Evolutionary conservation across 2,113 vertebrate species (phyloP).

Genomic region (Smithornis capensis): DNA sequence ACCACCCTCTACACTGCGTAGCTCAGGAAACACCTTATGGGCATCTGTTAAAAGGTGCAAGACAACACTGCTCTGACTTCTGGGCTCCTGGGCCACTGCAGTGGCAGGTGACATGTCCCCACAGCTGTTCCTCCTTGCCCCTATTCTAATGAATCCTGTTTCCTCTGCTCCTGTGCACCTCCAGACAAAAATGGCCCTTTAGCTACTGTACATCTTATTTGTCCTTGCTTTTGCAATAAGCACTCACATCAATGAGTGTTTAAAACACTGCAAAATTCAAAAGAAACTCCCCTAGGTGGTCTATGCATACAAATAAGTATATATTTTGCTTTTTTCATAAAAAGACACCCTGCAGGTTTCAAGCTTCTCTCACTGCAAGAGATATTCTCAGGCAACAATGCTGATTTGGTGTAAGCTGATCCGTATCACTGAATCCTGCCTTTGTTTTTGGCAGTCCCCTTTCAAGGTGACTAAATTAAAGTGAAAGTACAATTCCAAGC

Average conservation of each 20-base stretch:
- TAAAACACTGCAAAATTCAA: constrained; percentile 67
- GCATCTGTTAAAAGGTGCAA: neutral
- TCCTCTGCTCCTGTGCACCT: neutral
- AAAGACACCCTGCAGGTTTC: constrained; percentile 69
- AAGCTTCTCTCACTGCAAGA: constrained; percentile 56
- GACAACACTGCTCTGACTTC: neutral
- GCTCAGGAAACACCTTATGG: neutral
- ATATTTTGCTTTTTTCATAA: constrained; percentile 67
- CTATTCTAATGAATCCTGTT: neutral
- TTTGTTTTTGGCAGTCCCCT: constrained; percentile 66
- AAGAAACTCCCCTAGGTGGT: constrained; percentile 66
- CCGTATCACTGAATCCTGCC: constrained; percentile 40
- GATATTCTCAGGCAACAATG: constrained; percentile 51
- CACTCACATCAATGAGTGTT: constrained; percentile 62
- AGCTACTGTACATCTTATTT: constrained; percentile 53
- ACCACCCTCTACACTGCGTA: neutral
- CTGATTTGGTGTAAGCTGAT: constrained; percentile 61
- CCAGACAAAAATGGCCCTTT: constrained; percentile 48
- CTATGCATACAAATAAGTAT: constrained; percentile 69
- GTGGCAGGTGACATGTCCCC: neutral
- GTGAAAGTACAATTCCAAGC: constrained; percentile 30
- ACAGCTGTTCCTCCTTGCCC: neutral
- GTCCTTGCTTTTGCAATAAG: constrained; percentile 63
- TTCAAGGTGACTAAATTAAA: constrained; percentile 76
- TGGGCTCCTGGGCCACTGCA: neutral